Conservation (phyloP, 2,113 vertebrate genomes). For the Telmatochromis bifrenatus region DNA sequence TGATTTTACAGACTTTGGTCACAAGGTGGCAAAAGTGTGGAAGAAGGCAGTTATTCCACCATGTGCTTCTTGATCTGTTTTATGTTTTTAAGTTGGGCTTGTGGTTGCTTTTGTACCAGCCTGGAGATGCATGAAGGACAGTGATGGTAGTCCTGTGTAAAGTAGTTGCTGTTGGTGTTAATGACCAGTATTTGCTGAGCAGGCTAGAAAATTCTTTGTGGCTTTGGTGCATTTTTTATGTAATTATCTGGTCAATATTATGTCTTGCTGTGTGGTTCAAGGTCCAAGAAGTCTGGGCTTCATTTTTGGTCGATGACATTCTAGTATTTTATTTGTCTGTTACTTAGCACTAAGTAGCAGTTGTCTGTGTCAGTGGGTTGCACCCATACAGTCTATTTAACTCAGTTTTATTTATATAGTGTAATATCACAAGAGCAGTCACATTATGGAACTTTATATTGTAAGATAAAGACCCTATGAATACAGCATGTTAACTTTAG, state of each 20-base stretch:
- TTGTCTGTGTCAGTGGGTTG: neutral
- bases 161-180: neutral
- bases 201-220: neutral
- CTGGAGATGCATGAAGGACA: neutral
- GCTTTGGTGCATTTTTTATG: neutral
- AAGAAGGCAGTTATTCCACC: neutral
- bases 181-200: neutral
- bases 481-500: neutral
- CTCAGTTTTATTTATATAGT: neutral
- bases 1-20: neutral
- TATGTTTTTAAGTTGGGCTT: neutral
- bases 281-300: neutral
- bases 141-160: neutral
- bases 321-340: neutral
- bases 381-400: neutral
- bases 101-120: neutral
- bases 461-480: neutral
- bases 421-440: neutral
- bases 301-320: accelerated
- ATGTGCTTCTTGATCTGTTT: neutral
- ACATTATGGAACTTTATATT: neutral
- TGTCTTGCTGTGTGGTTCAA: neutral
- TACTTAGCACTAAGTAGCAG: neutral
- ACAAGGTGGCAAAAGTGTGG: neutral
- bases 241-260: neutral